phyloP scores from a whole-genome alignment of 2,888 invertebrate genomes.

The Oscheius sp. region DNA sequence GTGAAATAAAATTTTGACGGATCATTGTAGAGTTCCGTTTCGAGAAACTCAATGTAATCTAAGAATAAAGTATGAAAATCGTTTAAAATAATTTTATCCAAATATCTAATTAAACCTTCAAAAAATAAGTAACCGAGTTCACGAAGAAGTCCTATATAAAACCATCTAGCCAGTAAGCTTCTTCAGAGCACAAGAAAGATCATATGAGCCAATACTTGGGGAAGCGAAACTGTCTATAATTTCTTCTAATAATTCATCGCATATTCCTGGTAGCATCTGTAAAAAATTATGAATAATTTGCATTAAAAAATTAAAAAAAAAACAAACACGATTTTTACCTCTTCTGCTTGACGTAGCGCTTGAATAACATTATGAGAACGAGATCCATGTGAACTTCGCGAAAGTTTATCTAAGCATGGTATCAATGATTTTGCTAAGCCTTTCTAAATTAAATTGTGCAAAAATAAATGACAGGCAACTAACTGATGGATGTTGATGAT shows the following conservation, averaged over 20 bases:
- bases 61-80: no score
- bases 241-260: constrained; percentile 16
- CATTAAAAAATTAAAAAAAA: not conserved
- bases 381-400: no score
- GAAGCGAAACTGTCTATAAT: constrained; percentile 1
- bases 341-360: constrained; percentile 5
- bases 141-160: no score
- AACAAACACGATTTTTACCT: not conserved
- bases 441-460: not conserved
- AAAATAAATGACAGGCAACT: not conserved
- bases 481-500: not conserved
- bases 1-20: not conserved
- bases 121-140: no score
- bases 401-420: constrained; percentile 10
- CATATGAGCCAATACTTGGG: not conserved
- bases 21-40: no score
- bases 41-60: no score
- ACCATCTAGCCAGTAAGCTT: constrained; percentile 10
- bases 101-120: no score
- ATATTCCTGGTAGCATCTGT: constrained; percentile 22
- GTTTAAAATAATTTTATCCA: no score
- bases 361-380: not conserved
- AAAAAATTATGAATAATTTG: no score
- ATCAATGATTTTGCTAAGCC: not conserved
- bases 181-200: constrained; percentile 2